A percentile compares a stretch with the other conserved stretches of the same genome.
These are phyloP conservation scores for Ferdinandea cuprea DNA, from an alignment of 2,888 invertebrate genomes.

Conservation along the genomic window DNA sequence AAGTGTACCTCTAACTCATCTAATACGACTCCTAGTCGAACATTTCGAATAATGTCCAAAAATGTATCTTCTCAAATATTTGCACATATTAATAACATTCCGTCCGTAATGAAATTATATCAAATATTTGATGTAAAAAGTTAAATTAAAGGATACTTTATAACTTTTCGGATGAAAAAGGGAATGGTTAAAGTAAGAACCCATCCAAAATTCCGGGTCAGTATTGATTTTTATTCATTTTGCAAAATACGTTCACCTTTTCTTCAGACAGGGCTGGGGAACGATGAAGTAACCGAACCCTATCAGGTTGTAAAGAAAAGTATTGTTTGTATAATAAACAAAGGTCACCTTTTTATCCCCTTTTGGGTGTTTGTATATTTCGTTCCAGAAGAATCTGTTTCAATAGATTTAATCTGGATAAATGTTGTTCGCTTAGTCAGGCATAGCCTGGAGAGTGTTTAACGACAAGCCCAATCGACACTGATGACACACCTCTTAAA, in stretches of 20 bases:
- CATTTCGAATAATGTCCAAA: not conserved
- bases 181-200: not conserved
- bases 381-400: not conserved
- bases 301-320: conserved; percentile 1
- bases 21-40: too few species aligned
- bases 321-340: not conserved
- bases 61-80: conserved; percentile 2
- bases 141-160: conserved; percentile 29
- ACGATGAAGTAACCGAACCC: not conserved
- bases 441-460: not conserved
- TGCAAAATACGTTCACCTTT: conserved; percentile 14
- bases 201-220: conserved; percentile 39
- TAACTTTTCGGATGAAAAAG: not conserved
- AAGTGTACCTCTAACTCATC: too few species aligned
- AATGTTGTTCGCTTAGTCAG: not conserved
- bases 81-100: conserved; percentile 47
- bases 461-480: not conserved
- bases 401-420: not conserved
- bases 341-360: not conserved
- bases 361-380: not conserved
- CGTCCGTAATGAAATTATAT: conserved; percentile 49
- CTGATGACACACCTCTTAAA: not conserved
- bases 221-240: conserved; percentile 18
- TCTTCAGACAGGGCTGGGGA: not conserved
- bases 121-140: conserved; percentile 44